Evolutionary conservation across 2,888 invertebrate species (phyloP).

Genomic region (Abscondita cerata): DNA sequence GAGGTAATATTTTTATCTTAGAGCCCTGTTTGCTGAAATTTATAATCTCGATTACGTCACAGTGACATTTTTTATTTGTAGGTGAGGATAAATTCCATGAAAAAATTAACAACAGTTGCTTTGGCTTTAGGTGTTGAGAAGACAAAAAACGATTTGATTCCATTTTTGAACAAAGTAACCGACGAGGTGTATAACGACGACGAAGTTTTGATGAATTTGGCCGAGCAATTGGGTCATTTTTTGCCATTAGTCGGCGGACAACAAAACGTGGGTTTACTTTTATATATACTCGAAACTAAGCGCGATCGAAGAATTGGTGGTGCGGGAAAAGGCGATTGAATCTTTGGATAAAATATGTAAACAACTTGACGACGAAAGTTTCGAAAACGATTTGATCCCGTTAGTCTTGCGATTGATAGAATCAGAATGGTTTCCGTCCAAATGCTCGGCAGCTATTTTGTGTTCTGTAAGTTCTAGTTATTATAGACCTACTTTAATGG

Average conservation of each 20-base stretch:
- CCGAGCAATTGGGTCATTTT: constrained; percentile 50
- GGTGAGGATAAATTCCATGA: constrained; percentile 55
- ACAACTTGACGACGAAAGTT: constrained; percentile 41
- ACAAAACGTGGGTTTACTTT: constrained; percentile 46
- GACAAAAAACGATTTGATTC: constrained; percentile 50
- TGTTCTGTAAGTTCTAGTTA: constrained; percentile 25
- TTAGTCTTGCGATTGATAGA: constrained; percentile 45
- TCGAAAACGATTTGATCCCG: constrained; percentile 46
- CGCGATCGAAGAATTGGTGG: constrained; percentile 49
- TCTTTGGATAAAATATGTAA: constrained; percentile 45
- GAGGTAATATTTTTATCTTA: too few relatives aligned
- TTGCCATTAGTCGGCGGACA: constrained; percentile 51
- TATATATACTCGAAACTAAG: constrained; percentile 50
- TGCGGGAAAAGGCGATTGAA: constrained; percentile 49
- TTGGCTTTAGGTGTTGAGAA: constrained; percentile 46
- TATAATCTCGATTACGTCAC: too few relatives aligned
- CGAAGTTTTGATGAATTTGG: constrained; percentile 49
- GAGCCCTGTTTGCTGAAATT: too few relatives aligned
- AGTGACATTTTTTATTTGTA: constrained; percentile 50
- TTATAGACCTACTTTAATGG: neutral
- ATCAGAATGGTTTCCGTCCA: constrained; percentile 43
- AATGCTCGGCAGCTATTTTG: constrained; percentile 35
- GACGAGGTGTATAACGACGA: constrained; percentile 48
- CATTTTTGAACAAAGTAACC: constrained; percentile 47
- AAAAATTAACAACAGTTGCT: constrained; percentile 47